phyloP scores from a whole-genome alignment of 30 jellyfish, hydroid and myxozoan genomes.

The Rhopilema esculentum region DNA sequence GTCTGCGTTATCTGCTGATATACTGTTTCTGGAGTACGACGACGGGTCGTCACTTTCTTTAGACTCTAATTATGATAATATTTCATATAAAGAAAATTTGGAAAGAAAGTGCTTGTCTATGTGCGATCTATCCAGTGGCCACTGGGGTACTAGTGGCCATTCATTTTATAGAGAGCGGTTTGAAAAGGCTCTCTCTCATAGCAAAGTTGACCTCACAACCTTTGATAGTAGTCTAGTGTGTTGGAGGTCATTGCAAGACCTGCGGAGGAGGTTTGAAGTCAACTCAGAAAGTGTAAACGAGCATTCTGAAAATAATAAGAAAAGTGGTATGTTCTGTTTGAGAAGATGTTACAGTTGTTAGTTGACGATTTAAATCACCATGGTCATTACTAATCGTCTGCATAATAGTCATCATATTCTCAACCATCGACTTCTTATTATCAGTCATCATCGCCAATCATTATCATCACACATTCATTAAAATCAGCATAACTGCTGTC shows the following conservation, averaged over 20 bases:
- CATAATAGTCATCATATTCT: too few species aligned
- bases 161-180: slow-evolving; percentile 25
- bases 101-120: neutral
- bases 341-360: too few species aligned
- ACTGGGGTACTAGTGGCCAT: neutral
- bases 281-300: neutral
- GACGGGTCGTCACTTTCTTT: neutral
- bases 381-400: too few species aligned
- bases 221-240: slow-evolving; percentile 15
- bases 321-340: neutral
- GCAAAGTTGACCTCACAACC: slow-evolving; percentile 15
- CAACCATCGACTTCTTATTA: too few species aligned
- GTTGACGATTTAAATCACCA: too few species aligned
- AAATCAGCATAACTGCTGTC: too few species aligned
- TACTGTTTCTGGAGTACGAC: neutral
- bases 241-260: slow-evolving; percentile 33
- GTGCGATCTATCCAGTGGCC: neutral
- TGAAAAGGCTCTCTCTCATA: slow-evolving; percentile 3
- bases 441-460: too few species aligned
- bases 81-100: neutral
- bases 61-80: neutral
- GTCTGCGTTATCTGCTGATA: neutral
- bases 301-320: neutral
- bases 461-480: too few species aligned
- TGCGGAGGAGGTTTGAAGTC: slow-evolving; percentile 28